Base-by-base conservation (phyloP, 1,140 invertebrate species). In the Drosophila melanica region DNA sequence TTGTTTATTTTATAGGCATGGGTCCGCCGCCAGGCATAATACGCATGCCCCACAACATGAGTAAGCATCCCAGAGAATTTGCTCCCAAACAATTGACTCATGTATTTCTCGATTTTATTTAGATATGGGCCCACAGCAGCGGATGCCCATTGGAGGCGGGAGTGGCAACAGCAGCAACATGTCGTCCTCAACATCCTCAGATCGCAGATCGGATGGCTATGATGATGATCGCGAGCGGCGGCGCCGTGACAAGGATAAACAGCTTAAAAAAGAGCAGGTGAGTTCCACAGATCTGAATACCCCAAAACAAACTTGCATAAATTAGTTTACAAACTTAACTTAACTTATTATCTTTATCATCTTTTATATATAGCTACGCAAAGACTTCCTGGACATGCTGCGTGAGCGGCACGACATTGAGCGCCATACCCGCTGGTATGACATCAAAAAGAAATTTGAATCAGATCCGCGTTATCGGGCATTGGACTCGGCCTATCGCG, bases 371-470 rank as follows among this genome's bases (percentile, higher is more conserved):
- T 94, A 99, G 98, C 95, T 97, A 77, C 98, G 97, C 93, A 95
- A 95, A 92, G 97, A 99, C 90, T 99, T 99, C 94, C 93, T 98
- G 81, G 94, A 95, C 51, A 94, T 99, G 91, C 94, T 99, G 62
- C 67, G 86, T 7, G 78, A 90, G 48, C 74, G 79, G 11, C 94
- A 95, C 80, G 94, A 95, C 44, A 95, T 97, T 45, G 97, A 98
- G 90, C 95, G 97, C 18, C 96, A 98, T 92, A 95, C 97, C 5
- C 95, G 97, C 33, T 99, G 98, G 98, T 94, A 95, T 37, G 98
- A 99, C 65, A 95, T 97, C 8, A 99, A 99, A 93, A 98, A 99
- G 92, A 97, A 96, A 82, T 93, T 99, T 37, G 98, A 99, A 85
- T 92, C 94, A 10, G 98, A 99, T 93, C 92, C 96, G 50, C 94